These are phyloP conservation scores for Rhynchomys soricoides DNA, from an alignment of 2,113 vertebrate species.

Conservation along the genomic window DNA sequence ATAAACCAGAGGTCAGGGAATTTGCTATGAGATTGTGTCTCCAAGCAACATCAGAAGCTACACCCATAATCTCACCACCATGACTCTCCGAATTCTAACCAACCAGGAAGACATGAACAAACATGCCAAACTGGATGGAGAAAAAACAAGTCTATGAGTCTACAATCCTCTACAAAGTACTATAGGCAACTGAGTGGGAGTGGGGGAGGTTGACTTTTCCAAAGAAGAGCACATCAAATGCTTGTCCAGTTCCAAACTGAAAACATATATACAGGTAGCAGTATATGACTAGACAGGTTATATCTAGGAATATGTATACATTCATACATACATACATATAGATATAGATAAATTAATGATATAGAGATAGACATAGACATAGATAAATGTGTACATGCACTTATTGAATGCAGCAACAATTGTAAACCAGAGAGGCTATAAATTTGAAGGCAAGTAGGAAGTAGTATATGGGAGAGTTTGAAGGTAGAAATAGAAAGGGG, in stretches of 20 bases:
- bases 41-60: background rate
- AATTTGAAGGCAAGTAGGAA: background rate
- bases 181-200: background rate
- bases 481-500: background rate
- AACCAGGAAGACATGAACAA: background rate
- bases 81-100: background rate
- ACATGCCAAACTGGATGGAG: background rate
- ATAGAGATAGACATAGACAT: background rate
- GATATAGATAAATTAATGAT: background rate
- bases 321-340: rapidly evolving
- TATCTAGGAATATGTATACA: background rate
- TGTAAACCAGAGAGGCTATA: background rate
- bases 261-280: background rate
- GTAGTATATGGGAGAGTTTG: background rate
- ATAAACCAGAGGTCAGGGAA: background rate
- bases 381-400: background rate
- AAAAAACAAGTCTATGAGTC: background rate
- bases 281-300: background rate
- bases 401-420: background rate
- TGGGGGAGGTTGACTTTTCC: background rate
- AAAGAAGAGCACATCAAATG: too few species aligned
- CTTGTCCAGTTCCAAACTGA: background rate
- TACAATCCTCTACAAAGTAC: background rate
- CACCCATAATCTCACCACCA: background rate
- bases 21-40: background rate